A percentile compares a stretch with the other conserved stretches of the same genome.
Evolutionary conservation across 2,888 invertebrate genomes (phyloP).

Genomic region (Scaptomyza polygonia): DNA sequence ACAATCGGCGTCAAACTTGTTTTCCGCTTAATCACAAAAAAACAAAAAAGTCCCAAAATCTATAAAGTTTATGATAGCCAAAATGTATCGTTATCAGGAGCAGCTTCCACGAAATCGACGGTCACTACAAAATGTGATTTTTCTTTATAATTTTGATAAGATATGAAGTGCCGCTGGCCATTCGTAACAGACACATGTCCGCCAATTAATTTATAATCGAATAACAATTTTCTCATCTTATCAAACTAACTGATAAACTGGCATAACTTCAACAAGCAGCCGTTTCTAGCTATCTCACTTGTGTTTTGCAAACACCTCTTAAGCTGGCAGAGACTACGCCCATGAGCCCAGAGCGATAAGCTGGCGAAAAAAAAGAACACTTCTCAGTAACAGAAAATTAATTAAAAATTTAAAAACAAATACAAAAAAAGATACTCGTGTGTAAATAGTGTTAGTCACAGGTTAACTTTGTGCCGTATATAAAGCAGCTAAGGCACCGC

Average conservation of each 20-base stretch:
- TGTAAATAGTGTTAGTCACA: conserved; percentile 54
- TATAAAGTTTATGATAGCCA: conserved; percentile 15
- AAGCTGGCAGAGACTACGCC: conserved; percentile 11
- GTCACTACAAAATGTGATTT: conserved; percentile 22
- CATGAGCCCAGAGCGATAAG: conserved; percentile 43
- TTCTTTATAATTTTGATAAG: conserved; percentile 31
- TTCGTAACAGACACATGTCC: conserved; percentile 11
- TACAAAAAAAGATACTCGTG: conserved; percentile 5
- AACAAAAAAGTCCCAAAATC: conserved; percentile 16
- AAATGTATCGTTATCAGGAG: conserved; percentile 23
- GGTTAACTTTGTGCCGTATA: conserved; percentile 39
- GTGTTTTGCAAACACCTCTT: conserved; percentile 13
- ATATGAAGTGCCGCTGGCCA: conserved; percentile 3
- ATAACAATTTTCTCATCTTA: conserved; percentile 42
- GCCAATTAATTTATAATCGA: conserved; percentile 29
- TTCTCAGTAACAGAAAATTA: conserved; percentile 42
- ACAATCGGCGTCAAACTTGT: background rate
- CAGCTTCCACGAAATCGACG: conserved; percentile 35
- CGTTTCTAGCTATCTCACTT: background rate
- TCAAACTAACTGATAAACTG: conserved; percentile 39
- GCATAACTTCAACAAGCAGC: background rate
- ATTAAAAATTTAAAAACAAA: conserved; percentile 46
- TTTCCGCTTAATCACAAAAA: conserved; percentile 1
- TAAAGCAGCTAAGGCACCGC: background rate
- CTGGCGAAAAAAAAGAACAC: conserved; percentile 22